A percentile compares a stretch with the other conserved stretches of the same genome.
Evolutionary conservation across 2,113 vertebrate species (phyloP).

Genomic region (Nibea coibor): DNA sequence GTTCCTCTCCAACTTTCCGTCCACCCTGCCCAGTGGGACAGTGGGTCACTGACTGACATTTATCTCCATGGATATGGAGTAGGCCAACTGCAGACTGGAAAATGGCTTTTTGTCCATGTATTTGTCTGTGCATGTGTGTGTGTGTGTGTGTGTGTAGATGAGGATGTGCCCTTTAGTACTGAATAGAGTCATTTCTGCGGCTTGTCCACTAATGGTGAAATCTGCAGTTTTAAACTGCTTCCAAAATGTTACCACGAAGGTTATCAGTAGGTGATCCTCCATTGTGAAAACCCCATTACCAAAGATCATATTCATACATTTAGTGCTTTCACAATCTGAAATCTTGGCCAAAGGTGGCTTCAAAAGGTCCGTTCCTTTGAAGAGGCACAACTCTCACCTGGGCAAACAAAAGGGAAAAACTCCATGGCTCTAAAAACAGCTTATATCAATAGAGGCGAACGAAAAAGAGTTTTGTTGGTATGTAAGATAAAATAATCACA

Average conservation of each 20-base stretch:
- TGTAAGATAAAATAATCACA: not conserved
- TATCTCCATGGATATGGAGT: conserved; percentile 56
- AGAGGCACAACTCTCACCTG: not conserved
- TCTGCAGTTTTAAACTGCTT: not conserved
- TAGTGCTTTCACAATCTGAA: not conserved
- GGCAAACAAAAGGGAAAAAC: not conserved
- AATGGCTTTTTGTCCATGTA: conserved; percentile 42
- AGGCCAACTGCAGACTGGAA: conserved; percentile 35
- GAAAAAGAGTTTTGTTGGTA: not conserved
- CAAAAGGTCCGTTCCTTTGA: conserved; percentile 1
- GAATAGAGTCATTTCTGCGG: not conserved
- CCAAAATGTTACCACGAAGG: not conserved
- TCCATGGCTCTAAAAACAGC: not conserved
- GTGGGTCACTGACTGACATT: conserved; percentile 65
- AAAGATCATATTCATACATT: conserved; percentile 8
- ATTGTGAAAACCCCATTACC: not conserved
- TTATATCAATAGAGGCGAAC: not conserved
- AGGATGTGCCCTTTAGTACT: conserved; percentile 16
- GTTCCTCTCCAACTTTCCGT: conserved; percentile 44
- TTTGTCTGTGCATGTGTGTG: not conserved
- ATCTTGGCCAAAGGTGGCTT: not conserved
- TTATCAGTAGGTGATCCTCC: not conserved
- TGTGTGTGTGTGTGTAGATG: not conserved
- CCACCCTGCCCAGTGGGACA: conserved; percentile 51
- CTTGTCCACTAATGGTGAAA: conserved; percentile 28